Percentiles rank a stretch among this genome's conserved stretches.
phyloP scores from a whole-genome alignment of 2,888 invertebrate genomes.

The Stenolophus ochropezus region DNA sequence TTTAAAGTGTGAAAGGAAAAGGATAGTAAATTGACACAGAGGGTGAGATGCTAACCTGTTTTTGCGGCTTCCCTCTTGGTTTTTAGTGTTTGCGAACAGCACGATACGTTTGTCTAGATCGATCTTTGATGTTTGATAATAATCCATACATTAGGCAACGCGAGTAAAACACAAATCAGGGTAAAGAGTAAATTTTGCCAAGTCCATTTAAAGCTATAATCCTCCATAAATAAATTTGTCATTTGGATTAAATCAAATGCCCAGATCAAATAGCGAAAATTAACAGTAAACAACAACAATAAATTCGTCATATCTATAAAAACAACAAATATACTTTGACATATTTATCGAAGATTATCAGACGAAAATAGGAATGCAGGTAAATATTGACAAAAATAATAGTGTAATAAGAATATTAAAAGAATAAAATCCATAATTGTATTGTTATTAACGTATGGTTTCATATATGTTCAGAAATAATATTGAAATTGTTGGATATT shows the following conservation, averaged over 20 bases:
- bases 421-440: no score
- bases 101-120: background rate
- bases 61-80: background rate
- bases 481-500: no score
- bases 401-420: no score
- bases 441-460: no score
- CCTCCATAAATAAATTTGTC: slow-evolving; percentile 9
- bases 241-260: background rate
- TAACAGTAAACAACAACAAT: background rate
- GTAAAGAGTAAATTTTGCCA: background rate
- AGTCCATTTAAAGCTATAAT: background rate
- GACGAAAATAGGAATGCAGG: background rate
- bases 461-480: no score
- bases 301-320: background rate
- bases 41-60: background rate
- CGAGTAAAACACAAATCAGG: background rate
- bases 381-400: no score
- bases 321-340: background rate
- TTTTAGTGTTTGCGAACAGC: background rate
- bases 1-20: no score
- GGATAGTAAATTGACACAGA: background rate
- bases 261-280: background rate
- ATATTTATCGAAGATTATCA: background rate
- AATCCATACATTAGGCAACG: background rate
- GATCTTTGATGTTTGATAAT: background rate